These are phyloP conservation scores for Falco concolor DNA, from an alignment of 2,797 vertebrate species.

Conservation along the genomic window DNA sequence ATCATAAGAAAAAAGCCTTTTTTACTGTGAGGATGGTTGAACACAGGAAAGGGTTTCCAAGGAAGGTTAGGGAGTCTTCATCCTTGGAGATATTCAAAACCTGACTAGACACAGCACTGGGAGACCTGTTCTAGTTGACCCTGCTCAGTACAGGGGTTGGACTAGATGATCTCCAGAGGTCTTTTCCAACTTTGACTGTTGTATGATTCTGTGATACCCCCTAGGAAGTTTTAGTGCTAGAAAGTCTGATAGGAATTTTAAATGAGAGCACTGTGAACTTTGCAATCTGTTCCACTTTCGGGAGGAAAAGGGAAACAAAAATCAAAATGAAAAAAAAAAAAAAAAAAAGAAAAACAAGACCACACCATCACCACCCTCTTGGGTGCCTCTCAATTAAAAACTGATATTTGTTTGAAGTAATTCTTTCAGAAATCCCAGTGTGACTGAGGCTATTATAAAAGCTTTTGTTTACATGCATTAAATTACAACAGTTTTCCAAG, in stretches of 20 bases:
- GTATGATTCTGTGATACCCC: not conserved
- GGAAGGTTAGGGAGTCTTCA: not conserved
- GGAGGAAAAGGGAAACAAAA: not conserved
- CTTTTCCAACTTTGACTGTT: not conserved
- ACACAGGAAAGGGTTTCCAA: not conserved
- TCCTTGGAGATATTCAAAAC: not conserved
- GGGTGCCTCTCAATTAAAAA: constrained; percentile 26
- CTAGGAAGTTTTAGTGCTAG: not conserved
- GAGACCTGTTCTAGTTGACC: not conserved
- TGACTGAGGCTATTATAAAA: constrained; percentile 20
- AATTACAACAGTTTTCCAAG: constrained; percentile 55
- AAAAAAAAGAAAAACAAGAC: not conserved
- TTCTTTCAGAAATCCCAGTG: constrained; percentile 2
- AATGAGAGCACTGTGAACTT: not conserved
- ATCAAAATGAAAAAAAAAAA: not conserved
- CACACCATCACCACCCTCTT: not conserved
- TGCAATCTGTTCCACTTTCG: not conserved
- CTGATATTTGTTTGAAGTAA: constrained; percentile 21
- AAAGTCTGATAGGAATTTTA: not conserved
- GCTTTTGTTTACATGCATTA: constrained; percentile 36
- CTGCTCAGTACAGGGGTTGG: not conserved
- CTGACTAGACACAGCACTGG: not conserved
- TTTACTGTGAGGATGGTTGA: not conserved
- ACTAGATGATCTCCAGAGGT: not conserved
- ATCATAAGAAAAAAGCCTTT: not conserved